phyloP scores from a whole-genome alignment of 2,797 vertebrate species.

The Alauda arvensis region DNA sequence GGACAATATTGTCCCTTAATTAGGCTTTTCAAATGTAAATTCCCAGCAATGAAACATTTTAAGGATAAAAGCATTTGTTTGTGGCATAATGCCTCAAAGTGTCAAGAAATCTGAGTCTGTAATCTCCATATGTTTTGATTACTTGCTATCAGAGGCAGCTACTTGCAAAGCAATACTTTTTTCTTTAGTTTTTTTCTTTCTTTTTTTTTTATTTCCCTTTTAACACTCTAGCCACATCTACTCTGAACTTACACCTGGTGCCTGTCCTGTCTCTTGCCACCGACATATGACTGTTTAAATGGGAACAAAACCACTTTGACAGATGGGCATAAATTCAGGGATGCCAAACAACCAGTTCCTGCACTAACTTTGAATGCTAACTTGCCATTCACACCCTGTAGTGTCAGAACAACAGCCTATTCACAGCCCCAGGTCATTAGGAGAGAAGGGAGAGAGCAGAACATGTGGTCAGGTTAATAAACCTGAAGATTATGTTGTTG shows the following conservation, averaged over 20 bases:
- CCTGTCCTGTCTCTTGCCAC: not conserved
- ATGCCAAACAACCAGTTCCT: conserved; percentile 16
- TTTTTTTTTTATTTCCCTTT: not conserved
- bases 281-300: not conserved
- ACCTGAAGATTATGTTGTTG: not conserved
- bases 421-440: conserved; percentile 5
- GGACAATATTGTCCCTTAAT: conserved; percentile 46
- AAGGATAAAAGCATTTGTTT: conserved; percentile 41
- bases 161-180: conserved; percentile 7
- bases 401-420: conserved; percentile 21
- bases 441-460: not conserved
- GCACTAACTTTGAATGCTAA: conserved; percentile 27
- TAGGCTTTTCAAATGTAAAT: conserved; percentile 59
- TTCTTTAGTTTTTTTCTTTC: accelerated
- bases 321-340: conserved; percentile 25
- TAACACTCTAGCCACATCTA: not conserved
- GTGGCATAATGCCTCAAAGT: conserved; percentile 49
- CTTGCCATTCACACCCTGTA: not conserved
- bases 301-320: conserved; percentile 34
- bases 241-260: conserved; percentile 17
- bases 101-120: conserved; percentile 50
- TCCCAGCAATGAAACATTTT: conserved; percentile 33
- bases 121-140: conserved; percentile 47
- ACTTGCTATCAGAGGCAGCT: conserved; percentile 23
- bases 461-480: not conserved